phyloP scores from a whole-genome alignment of 2,888 invertebrate genomes.

The Lapara coniferarum region DNA sequence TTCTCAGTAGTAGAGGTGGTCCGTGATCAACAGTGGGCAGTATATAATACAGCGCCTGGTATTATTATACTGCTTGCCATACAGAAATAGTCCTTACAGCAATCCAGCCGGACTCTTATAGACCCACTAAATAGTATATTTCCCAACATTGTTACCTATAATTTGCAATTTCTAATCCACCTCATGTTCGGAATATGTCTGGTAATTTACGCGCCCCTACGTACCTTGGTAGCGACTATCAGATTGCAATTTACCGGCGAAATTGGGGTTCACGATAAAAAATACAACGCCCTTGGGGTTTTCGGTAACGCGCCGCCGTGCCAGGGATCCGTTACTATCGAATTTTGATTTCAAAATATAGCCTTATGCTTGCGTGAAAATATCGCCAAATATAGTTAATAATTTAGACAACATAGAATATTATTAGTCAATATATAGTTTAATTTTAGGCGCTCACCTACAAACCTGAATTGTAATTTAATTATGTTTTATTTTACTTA shows the following conservation, averaged over 20 bases:
- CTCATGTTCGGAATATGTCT: neutral
- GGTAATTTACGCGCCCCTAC: conserved; percentile 29
- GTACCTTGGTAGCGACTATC: conserved; percentile 52
- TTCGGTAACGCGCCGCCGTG: conserved; percentile 18
- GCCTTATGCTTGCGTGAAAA: neutral
- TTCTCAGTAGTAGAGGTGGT: too few relatives aligned
- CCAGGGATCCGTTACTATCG: conserved; percentile 1
- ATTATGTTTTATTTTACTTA: too few relatives aligned
- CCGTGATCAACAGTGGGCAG: too few relatives aligned
- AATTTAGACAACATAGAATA: too few relatives aligned
- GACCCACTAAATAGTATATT: neutral
- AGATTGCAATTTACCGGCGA: conserved; percentile 72
- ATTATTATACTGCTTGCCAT: too few relatives aligned
- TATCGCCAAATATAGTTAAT: too few relatives aligned
- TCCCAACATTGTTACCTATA: neutral
- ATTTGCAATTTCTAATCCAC: neutral
- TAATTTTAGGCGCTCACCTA: too few relatives aligned
- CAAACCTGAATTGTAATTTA: too few relatives aligned
- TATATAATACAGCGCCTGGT: too few relatives aligned
- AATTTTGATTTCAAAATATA: conserved; percentile 4
- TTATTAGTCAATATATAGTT: too few relatives aligned
- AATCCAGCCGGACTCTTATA: too few relatives aligned
- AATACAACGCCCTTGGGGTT: conserved; percentile 64
- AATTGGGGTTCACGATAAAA: conserved; percentile 61
- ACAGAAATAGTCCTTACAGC: too few relatives aligned